Evolutionary conservation across 2,888 invertebrate genomes (phyloP).

Genomic region (Choreutis nemorana): DNA sequence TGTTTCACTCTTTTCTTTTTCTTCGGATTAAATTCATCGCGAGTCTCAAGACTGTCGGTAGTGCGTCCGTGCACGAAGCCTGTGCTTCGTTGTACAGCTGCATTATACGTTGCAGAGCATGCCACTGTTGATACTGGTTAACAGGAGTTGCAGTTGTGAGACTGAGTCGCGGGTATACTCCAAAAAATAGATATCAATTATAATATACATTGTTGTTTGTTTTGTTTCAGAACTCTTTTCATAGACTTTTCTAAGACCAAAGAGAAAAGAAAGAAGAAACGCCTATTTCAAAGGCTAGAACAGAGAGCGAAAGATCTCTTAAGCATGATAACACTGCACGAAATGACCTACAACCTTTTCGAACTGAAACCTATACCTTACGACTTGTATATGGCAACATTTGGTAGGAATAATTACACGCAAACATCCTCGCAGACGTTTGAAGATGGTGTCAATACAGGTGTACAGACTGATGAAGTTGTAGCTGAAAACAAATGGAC

Average conservation of each 20-base stretch:
- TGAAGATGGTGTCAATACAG: conserved; percentile 46
- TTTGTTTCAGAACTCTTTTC: conserved; percentile 39
- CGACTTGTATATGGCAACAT: conserved; percentile 52
- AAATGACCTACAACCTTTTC: conserved; percentile 46
- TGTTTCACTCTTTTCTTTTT: too few species aligned
- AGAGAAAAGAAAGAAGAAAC: conserved; percentile 32
- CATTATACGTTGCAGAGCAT: too few species aligned
- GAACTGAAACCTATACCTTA: conserved; percentile 60
- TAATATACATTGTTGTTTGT: too few species aligned
- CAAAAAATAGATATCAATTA: too few species aligned
- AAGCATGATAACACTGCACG: conserved; percentile 47
- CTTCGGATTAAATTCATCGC: too few species aligned
- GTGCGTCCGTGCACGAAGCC: too few species aligned
- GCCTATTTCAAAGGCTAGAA: conserved; percentile 28
- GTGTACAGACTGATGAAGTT: conserved; percentile 47
- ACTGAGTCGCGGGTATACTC: too few species aligned
- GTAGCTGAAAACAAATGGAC: conserved; percentile 40
- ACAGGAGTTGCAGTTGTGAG: too few species aligned
- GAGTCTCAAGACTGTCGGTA: too few species aligned
- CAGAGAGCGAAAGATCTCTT: conserved; percentile 46
- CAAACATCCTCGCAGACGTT: conserved; percentile 50
- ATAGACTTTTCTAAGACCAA: conserved; percentile 48
- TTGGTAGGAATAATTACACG: conserved; percentile 42
- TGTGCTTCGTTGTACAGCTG: too few species aligned
- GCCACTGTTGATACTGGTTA: too few species aligned